phyloP scores from a whole-genome alignment of 2,888 invertebrate species.

The Drosophila imparisetae region DNA sequence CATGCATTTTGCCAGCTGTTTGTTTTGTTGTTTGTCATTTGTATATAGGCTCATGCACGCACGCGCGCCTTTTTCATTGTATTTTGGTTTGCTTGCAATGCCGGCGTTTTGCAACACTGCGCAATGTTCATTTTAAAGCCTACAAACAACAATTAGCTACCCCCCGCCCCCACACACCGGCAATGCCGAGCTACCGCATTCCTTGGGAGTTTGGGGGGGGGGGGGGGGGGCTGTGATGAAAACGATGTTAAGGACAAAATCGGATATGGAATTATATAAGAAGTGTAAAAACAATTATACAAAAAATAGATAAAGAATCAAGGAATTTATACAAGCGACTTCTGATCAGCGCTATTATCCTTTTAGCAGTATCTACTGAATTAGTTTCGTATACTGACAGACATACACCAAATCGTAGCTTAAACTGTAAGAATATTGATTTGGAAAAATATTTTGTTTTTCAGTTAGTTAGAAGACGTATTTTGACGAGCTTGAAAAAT shows the following conservation, averaged over 20 bases:
- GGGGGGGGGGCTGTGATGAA: background rate
- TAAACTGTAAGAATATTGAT: background rate
- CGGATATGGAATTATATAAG: background rate
- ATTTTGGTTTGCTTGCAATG: slow-evolving; percentile 39
- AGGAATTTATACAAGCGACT: background rate
- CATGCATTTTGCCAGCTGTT: slow-evolving; percentile 22
- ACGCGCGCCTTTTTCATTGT: slow-evolving; percentile 25
- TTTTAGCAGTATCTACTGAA: background rate
- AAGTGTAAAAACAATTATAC: background rate
- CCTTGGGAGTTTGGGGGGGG: slow-evolving; percentile 1
- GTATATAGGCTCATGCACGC: slow-evolving; percentile 34
- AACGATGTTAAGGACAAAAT: background rate
- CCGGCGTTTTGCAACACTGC: slow-evolving; percentile 57
- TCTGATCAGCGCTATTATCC: background rate
- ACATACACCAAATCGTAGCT: background rate
- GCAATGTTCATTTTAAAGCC: slow-evolving; percentile 24
- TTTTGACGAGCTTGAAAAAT: background rate
- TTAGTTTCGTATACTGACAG: background rate
- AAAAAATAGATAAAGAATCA: background rate
- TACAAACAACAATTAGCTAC: background rate
- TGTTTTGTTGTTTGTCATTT: slow-evolving; percentile 45
- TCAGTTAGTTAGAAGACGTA: background rate
- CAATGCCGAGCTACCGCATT: slow-evolving; percentile 4
- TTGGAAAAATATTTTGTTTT: background rate
- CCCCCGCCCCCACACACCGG: background rate